A percentile compares a stretch with the other conserved stretches of the same genome.
phyloP scores from a whole-genome alignment of 2,113 vertebrate genomes.

The Cyphomyrus discorhynchus region DNA sequence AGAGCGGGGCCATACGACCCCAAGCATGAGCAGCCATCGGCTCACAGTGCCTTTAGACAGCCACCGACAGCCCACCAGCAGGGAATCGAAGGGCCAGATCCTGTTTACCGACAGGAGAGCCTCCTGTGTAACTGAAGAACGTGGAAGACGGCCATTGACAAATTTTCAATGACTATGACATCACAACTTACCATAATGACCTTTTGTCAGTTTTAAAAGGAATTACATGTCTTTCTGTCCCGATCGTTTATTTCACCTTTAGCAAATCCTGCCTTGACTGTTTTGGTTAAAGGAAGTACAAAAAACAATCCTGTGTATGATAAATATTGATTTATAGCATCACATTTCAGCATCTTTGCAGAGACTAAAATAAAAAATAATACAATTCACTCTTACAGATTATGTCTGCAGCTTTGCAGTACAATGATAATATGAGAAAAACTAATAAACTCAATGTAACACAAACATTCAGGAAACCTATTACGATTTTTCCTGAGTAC shows the following conservation, averaged over 20 bases:
- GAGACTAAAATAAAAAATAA: neutral
- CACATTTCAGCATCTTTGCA: neutral
- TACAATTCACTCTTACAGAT: neutral
- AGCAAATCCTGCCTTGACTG: neutral
- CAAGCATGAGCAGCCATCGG: neutral
- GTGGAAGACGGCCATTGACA: neutral
- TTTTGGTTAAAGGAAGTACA: neutral
- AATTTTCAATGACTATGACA: neutral
- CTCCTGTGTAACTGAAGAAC: neutral
- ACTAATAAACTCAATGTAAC: neutral
- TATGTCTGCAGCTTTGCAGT: neutral
- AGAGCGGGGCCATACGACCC: neutral
- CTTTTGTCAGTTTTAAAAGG: neutral
- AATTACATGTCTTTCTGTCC: neutral
- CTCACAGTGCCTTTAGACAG: neutral
- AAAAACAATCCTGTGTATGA: neutral
- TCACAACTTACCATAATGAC: neutral
- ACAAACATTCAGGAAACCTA: neutral
- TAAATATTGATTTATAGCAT: neutral
- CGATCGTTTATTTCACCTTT: neutral
- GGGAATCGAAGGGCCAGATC: conserved; percentile 14
- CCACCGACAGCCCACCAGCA: neutral
- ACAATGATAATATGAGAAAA: neutral
- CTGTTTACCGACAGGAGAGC: neutral
- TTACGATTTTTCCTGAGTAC: neutral